Evolutionary conservation across 2,113 vertebrate species (phyloP), one percentile per base, ranked within the genome.

Genomic region (Geococcyx californianus): DNA sequence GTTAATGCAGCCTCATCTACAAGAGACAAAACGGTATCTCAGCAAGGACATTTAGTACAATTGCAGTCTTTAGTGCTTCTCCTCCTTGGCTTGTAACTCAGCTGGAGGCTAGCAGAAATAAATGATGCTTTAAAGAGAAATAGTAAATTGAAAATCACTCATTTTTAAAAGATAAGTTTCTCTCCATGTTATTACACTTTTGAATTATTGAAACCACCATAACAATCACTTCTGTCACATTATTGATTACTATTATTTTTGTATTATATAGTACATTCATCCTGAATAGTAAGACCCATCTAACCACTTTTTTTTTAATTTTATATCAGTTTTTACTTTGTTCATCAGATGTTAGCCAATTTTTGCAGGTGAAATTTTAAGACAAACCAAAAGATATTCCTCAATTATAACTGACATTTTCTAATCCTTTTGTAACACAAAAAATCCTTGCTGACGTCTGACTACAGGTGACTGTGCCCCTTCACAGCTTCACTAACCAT

Each of bases 21-120:
- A 74, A 88, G 42, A 93, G 68, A 88, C 7, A 7, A 96, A 94
- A 86, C 68, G 80, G 51, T 74, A 70, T 63, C 79, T 64, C 72
- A 94, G 63, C 90, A 94, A 93, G 90, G 75, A 92, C 93, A 84
- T 33, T 93, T 52, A 40, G 64, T 93, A 80, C 82, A 78, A 52
- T 6, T 86, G 59, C 68, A 93, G 63, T 84, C 68, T 72, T 91
- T 51, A 25, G n/a, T 76, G 36, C 52, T 88, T 88, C 82, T 66
- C 34, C 47, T 88, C 13, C 69, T 63, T 93, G 67, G 42, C 59
- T 55, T 92, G n/a, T 67, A 95, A 74, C 78, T 93, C 87, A 90
- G 87, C 76, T 86, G 68, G 55, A 85, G 89, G 84, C 59, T 60
- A 87, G 59, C 2, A 95, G 76, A 93, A 93, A 72, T 58, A 95